Conservation (phyloP, 2,797 vertebrate genomes). For the Spinus olivaceus region DNA sequence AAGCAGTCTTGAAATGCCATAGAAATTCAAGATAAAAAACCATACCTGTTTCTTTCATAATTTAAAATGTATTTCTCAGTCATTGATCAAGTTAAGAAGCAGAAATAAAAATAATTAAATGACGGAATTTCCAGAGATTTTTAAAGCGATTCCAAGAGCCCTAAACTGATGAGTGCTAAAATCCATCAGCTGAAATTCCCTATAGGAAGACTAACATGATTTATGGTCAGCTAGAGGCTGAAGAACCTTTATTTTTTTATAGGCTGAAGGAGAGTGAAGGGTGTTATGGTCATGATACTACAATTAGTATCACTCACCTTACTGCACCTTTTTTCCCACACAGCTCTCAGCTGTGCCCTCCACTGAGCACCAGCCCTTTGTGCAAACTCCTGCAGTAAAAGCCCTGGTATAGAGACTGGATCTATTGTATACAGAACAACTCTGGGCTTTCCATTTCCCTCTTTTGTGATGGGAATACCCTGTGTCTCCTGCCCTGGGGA, state of each 20-base stretch:
- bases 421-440: neutral
- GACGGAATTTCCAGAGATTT: neutral
- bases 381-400: neutral
- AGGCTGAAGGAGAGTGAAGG: neutral
- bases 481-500: neutral
- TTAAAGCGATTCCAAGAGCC: neutral
- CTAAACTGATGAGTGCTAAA: neutral
- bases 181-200: neutral
- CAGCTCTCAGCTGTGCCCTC: neutral
- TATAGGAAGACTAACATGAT: neutral
- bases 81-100: neutral
- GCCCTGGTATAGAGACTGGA: neutral
- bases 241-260: neutral
- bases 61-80: neutral
- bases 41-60: neutral
- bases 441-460: neutral
- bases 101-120: neutral
- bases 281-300: neutral
- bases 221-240: neutral
- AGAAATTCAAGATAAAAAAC: neutral
- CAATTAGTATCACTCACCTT: neutral
- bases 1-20: neutral
- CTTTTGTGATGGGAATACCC: neutral
- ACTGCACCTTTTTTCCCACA: neutral
- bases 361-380: neutral